Evolutionary conservation across 2,113 vertebrate genomes (phyloP).

Genomic region (Passer montanus): DNA sequence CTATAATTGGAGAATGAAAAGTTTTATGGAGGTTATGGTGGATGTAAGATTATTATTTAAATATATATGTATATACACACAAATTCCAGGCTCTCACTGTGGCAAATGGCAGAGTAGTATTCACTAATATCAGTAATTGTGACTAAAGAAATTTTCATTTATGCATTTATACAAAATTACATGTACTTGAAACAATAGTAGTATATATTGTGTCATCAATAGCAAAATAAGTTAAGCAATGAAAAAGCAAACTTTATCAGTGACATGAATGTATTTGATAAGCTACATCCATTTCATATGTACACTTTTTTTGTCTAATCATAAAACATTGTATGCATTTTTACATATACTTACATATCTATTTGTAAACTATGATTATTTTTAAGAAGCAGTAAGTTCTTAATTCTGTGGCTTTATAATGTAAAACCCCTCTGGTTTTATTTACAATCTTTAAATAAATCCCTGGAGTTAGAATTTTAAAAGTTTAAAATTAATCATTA

Average conservation of each 20-base stretch:
- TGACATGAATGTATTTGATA: not conserved
- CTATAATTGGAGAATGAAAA: conserved; percentile 48
- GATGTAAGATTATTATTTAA: conserved; percentile 20
- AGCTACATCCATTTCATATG: not conserved
- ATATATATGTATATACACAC: not conserved
- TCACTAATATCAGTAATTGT: not conserved
- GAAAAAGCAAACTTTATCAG: not conserved
- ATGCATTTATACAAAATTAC: not conserved
- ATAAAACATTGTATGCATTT: not conserved
- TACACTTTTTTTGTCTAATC: not conserved
- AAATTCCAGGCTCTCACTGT: not conserved
- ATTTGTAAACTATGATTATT: not conserved
- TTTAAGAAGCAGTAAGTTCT: not conserved
- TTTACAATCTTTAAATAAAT: not conserved
- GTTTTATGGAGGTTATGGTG: conserved; percentile 43
- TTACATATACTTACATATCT: not conserved
- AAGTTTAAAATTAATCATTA: not conserved
- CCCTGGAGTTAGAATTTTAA: not conserved
- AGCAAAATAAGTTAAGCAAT: not conserved
- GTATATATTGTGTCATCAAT: not conserved
- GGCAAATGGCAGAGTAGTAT: not conserved
- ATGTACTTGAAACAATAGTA: not conserved
- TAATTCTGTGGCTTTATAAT: not conserved
- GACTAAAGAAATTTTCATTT: not conserved
- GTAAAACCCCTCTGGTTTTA: not conserved